A percentile compares a stretch with the other conserved stretches of the same genome.
These are phyloP conservation scores for Sinosuthora webbiana DNA, from an alignment of 2,113 vertebrate genomes.

Conservation along the genomic window DNA sequence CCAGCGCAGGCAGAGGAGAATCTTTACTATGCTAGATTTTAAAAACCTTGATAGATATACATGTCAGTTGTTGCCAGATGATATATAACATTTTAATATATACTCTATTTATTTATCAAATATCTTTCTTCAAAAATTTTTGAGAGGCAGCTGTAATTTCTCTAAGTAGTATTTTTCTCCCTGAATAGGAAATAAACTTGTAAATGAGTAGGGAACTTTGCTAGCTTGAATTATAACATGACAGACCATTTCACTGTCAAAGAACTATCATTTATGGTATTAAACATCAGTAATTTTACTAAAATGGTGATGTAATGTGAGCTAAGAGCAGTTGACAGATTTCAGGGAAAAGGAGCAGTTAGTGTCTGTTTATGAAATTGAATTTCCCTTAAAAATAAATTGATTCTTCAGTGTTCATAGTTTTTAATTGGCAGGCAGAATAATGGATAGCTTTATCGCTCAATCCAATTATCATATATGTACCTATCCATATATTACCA, in stretches of 20 bases:
- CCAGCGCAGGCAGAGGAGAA: neutral
- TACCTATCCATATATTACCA: neutral
- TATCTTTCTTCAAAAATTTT: neutral
- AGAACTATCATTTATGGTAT: slow-evolving; percentile 16
- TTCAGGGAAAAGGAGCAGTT: neutral
- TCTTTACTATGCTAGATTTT: neutral
- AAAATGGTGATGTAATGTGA: slow-evolving; percentile 21
- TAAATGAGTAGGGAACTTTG: neutral
- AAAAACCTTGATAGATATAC: neutral
- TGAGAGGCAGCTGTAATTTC: neutral
- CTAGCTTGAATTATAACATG: neutral
- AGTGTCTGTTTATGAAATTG: slow-evolving; percentile 10
- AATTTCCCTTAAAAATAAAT: slow-evolving; percentile 49
- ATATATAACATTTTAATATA: neutral
- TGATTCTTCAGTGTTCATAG: slow-evolving; percentile 34
- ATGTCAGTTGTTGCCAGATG: neutral
- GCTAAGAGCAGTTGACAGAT: slow-evolving; percentile 1
- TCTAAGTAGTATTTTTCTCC: slow-evolving; percentile 34
- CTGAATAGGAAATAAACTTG: slow-evolving; percentile 30
- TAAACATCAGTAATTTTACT: slow-evolving; percentile 33
- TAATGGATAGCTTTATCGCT: slow-evolving; percentile 31
- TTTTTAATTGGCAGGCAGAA: slow-evolving; percentile 45
- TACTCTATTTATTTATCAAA: neutral
- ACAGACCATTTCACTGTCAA: slow-evolving; percentile 30
- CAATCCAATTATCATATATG: neutral